Conservation (phyloP, 2,113 vertebrate genomes). For the Lycaon pictus region DNA sequence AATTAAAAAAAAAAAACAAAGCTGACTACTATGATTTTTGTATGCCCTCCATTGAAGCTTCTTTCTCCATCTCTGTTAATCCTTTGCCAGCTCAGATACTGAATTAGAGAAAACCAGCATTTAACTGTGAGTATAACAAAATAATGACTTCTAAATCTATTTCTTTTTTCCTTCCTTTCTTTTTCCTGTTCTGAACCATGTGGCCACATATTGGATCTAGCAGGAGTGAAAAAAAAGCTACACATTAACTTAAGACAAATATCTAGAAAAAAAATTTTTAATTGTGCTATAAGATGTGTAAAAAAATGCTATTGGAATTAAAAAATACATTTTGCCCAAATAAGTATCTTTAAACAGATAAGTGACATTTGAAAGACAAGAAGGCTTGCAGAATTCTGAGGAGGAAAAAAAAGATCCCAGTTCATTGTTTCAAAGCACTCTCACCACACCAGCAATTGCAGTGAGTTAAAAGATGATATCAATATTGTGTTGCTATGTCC, state of each 20-base stretch:
- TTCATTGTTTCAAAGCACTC: not conserved
- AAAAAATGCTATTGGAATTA: not conserved
- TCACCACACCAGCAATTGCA: not conserved
- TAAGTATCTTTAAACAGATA: constrained; percentile 44
- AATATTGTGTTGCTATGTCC: no score
- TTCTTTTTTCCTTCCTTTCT: not conserved
- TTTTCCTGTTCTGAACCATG: not conserved
- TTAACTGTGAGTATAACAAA: not conserved
- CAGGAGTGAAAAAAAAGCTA: not conserved
- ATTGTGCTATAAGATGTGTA: not conserved
- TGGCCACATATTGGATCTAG: not conserved
- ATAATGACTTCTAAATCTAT: not conserved
- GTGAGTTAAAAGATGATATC: not conserved
- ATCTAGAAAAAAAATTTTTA: not conserved
- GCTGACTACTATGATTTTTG: not conserved
- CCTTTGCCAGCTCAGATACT: not conserved
- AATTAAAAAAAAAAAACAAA: not conserved
- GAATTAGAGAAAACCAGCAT: not conserved
- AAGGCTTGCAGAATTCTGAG: not conserved
- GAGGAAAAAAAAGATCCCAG: not conserved
- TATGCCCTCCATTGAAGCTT: not conserved
- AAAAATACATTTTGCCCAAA: constrained; percentile 20
- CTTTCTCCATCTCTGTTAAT: not conserved
- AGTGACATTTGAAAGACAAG: not conserved
- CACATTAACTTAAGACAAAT: not conserved